These are phyloP conservation scores for Brevimyrus niger DNA, from an alignment of 2,113 vertebrate genomes.

Conservation along the genomic window DNA sequence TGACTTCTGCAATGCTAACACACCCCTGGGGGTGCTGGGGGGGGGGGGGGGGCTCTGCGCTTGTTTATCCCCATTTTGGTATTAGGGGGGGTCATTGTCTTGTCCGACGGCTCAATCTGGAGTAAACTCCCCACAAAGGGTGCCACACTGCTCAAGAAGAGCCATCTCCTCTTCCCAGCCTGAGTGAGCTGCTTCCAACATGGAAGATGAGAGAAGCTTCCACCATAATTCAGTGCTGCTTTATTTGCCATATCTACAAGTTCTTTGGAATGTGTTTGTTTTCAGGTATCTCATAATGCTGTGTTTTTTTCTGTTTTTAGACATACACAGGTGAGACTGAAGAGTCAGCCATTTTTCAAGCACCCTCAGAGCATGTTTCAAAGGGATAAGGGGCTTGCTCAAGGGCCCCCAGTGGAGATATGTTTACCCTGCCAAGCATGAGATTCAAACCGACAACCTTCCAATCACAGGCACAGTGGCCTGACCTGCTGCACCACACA, in stretches of 20 bases:
- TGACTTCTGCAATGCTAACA: background rate
- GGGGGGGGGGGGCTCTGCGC: conserved; percentile 14
- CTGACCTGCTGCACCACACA: background rate
- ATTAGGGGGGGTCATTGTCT: conserved; percentile 25
- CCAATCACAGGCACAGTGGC: background rate
- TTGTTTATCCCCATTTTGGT: conserved; percentile 23
- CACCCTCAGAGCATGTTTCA: background rate
- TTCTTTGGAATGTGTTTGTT: background rate
- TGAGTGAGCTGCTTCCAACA: background rate
- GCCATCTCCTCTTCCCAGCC: background rate
- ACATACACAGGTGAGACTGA: background rate
- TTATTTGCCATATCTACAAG: background rate
- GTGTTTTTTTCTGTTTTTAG: background rate
- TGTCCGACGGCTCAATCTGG: conserved; percentile 35
- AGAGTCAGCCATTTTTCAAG: background rate
- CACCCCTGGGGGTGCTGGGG: conserved; percentile 10
- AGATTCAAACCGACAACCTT: background rate
- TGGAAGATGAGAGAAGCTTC: background rate
- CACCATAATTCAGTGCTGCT: background rate
- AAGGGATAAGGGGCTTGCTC: background rate
- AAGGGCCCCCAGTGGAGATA: background rate
- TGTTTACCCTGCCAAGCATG: background rate
- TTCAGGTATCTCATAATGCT: background rate
- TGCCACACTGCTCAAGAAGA: conserved; percentile 30
- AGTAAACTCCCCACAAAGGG: conserved; percentile 15